Percentiles rank a stretch among this genome's conserved stretches.
phyloP scores from a whole-genome alignment of 1,140 invertebrate species.

The Littorina saxatilis region DNA sequence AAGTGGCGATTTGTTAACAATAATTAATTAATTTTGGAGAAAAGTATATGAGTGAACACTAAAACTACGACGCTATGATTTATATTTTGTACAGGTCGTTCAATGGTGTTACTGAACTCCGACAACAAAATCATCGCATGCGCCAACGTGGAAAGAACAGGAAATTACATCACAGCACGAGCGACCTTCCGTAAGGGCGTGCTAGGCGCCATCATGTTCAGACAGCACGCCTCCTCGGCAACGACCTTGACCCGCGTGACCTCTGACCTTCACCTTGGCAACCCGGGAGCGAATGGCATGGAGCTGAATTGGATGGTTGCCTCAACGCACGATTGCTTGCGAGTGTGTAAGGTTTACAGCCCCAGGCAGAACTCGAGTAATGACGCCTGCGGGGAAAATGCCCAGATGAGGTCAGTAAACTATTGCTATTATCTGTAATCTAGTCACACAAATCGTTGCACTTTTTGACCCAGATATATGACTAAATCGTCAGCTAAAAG shows the following conservation, averaged over 20 bases:
- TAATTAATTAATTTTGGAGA: too few species aligned
- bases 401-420: slow-evolving; percentile 30
- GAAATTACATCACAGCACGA: slow-evolving; percentile 84
- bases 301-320: slow-evolving; percentile 43
- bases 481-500: too few species aligned
- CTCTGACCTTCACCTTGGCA: slow-evolving; percentile 79
- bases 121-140: slow-evolving; percentile 36
- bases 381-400: slow-evolving; percentile 68
- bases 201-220: slow-evolving; percentile 87
- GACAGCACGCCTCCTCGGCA: slow-evolving; percentile 75
- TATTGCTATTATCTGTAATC: too few species aligned
- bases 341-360: slow-evolving; percentile 55
- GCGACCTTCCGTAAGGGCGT: slow-evolving; percentile 87
- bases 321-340: slow-evolving; percentile 42
- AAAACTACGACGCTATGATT: neutral
- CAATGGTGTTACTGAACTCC: slow-evolving; percentile 3
- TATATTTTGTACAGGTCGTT: neutral
- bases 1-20: too few species aligned
- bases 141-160: slow-evolving; percentile 53
- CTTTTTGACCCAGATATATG: too few species aligned
- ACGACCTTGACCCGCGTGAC: slow-evolving; percentile 83
- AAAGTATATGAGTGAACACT: too few species aligned
- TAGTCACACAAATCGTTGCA: too few species aligned
- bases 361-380: slow-evolving; percentile 50
- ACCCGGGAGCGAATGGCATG: slow-evolving; percentile 32